Conservation (phyloP, 2,113 vertebrate genomes). For the Todiramphus chloris region DNA sequence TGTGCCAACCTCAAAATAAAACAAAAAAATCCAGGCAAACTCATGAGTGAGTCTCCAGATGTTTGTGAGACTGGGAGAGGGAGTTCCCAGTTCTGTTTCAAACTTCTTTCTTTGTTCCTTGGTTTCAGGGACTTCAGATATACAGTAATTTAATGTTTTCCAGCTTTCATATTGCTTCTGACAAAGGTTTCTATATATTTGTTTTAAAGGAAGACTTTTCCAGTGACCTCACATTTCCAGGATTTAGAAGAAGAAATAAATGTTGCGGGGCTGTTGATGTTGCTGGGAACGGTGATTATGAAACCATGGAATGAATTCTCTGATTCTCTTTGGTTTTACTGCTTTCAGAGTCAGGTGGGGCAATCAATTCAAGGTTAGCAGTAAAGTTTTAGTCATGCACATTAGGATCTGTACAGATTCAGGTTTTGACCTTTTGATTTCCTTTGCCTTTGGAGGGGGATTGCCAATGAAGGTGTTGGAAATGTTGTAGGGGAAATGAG, state of each 20-base stretch:
- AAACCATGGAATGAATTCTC: background rate
- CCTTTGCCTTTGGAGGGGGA: background rate
- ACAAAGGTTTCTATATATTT: background rate
- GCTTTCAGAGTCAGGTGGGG: background rate
- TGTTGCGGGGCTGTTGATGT: background rate
- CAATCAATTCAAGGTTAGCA: background rate
- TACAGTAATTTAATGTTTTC: background rate
- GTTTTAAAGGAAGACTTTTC: background rate
- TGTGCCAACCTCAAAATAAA: background rate
- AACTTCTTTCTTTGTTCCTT: background rate
- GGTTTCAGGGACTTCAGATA: background rate
- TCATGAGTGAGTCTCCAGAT: background rate
- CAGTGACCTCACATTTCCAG: background rate
- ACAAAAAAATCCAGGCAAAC: background rate
- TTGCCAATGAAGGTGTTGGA: background rate
- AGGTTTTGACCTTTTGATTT: slow-evolving; percentile 25
- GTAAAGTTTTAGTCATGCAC: background rate
- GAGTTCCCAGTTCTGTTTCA: background rate
- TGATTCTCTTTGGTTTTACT: background rate
- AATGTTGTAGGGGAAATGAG: background rate
- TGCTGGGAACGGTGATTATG: background rate
- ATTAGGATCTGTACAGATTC: background rate
- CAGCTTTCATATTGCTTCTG: background rate
- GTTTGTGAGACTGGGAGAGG: background rate
- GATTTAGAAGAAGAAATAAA: background rate